phyloP scores from a whole-genome alignment of 2,888 invertebrate genomes.

The Baronia brevicornis region DNA sequence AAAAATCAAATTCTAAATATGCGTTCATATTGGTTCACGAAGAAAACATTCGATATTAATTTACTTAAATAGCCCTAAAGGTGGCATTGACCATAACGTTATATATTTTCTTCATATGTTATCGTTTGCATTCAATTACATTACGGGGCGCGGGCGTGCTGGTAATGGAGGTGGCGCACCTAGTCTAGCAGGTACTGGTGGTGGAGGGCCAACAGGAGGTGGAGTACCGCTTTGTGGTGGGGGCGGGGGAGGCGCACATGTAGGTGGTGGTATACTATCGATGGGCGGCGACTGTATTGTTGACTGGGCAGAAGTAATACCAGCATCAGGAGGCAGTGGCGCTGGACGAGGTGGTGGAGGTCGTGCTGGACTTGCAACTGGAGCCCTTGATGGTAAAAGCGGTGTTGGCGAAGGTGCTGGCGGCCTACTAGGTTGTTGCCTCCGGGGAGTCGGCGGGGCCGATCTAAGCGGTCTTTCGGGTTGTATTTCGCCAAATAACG shows the following conservation, averaged over 20 bases:
- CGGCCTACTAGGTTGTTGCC: constrained; percentile 76
- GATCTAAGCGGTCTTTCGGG: constrained; percentile 54
- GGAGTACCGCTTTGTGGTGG: constrained; percentile 44
- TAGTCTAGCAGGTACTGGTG: constrained; percentile 73
- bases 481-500: constrained; percentile 76
- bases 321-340: constrained; percentile 70
- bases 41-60: too few species aligned
- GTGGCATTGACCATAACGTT: too few species aligned
- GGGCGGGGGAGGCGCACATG: constrained; percentile 77
- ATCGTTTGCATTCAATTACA: constrained; percentile 18
- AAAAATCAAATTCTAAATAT: too few species aligned
- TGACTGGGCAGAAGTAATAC: constrained; percentile 47
- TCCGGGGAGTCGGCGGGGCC: constrained; percentile 64
- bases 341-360: constrained; percentile 78
- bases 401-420: constrained; percentile 77
- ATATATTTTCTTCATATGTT: too few species aligned
- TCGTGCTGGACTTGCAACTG: constrained; percentile 67
- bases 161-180: constrained; percentile 81
- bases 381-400: constrained; percentile 57
- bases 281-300: constrained; percentile 64
- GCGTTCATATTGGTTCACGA: too few species aligned
- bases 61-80: too few species aligned
- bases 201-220: constrained; percentile 52
- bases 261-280: constrained; percentile 78
- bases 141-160: constrained; percentile 70